phyloP scores from a whole-genome alignment of 2,113 vertebrate genomes.

The Excalfactoria chinensis region DNA sequence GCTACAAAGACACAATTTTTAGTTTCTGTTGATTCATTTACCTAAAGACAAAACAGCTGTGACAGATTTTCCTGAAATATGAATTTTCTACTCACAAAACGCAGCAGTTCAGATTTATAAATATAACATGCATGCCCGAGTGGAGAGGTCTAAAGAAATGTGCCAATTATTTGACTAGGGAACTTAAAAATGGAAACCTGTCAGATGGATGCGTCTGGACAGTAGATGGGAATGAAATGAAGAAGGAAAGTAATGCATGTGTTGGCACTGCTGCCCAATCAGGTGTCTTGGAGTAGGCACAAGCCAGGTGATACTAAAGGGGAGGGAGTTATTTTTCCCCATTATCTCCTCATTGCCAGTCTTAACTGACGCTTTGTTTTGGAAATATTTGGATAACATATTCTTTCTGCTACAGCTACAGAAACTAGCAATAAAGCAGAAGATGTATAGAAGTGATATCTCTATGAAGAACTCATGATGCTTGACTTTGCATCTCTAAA shows the following conservation, averaged over 20 bases:
- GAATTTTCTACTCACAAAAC: not conserved
- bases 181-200: conserved; percentile 37
- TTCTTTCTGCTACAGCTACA: conserved; percentile 16
- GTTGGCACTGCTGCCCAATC: not conserved
- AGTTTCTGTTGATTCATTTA: not conserved
- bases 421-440: conserved; percentile 56
- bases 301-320: conserved; percentile 29
- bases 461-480: conserved; percentile 22
- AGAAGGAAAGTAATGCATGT: not conserved
- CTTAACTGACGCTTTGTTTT: conserved; percentile 52
- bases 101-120: conserved; percentile 4
- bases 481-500: not conserved
- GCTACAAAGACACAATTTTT: not conserved
- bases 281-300: not conserved
- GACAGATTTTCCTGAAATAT: conserved; percentile 2
- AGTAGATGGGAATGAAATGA: not conserved
- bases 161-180: conserved; percentile 43
- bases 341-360: not conserved
- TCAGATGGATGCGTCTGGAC: conserved; percentile 16
- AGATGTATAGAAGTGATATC: not conserved
- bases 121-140: not conserved
- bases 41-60: not conserved
- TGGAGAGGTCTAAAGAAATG: conserved; percentile 19
- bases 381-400: conserved; percentile 54
- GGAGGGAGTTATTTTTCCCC: not conserved